Evolutionary conservation across 2,113 vertebrate genomes (phyloP), one percentile per base, ranked within the genome.

Genomic region (Elgaria multicarinata): DNA sequence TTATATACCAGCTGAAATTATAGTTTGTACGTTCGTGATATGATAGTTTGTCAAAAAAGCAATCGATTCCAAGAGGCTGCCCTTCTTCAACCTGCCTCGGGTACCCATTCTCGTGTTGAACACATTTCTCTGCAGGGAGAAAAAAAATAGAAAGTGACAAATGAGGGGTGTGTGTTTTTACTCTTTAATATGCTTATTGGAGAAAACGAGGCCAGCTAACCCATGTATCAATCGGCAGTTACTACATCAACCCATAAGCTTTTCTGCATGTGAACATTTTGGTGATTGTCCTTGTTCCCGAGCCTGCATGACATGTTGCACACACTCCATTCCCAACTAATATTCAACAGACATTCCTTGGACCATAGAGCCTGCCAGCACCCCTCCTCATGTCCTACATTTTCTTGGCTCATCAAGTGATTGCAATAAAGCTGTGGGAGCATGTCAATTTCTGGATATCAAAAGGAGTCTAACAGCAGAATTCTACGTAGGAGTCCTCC

Each of bases 1-100:
- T 89, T 90, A 93, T 87, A 88, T 97, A 97, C 98, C 98, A 99
- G 24, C 74, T 95, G 79, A 98, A 85, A 75, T 91, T 96, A 67
- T n/a, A 87, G 74, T 78, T 75, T 69, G 58, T 31, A 13, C 16
- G 72, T 42, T 84, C 36, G 53, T 31, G 42, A 24, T 62, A 2
- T 9, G 4, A 6, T 26, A 22, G 26, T 53, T 22, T 39, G 39
- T 42, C 13, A 10, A 36, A 79, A 20, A 14, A 12, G 39, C 90
- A 91, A 14, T 79, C 31, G 64, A 84, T 44, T 24, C 22, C 24
- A 22, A 91, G 39, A 72, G 81, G 64, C n/a, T 76, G 55, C 39
- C 75, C 82, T 31, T 50, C 74, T 62, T 71, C 50, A 66, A 84
- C 66, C 13, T 1, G 2, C 2, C 42, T 20, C 39, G 6, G 18